Percentiles rank a stretch among this genome's conserved stretches.
Conservation (phyloP, 1,140 invertebrate genomes). For the Bombus superbus region DNA sequence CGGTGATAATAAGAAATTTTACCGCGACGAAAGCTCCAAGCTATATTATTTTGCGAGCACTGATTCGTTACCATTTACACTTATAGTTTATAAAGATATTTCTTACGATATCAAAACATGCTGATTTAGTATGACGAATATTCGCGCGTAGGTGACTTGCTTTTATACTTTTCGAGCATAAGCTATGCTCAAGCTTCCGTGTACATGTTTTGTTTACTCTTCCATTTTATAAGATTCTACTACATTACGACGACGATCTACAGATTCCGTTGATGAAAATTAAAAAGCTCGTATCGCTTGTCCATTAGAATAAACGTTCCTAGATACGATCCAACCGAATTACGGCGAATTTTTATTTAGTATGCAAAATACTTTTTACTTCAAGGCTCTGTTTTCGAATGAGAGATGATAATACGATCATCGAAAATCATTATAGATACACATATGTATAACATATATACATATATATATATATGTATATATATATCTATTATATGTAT, state of each 20-base stretch:
- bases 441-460: neutral
- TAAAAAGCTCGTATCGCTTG: neutral
- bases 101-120: neutral
- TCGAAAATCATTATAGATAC: neutral
- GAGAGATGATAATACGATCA: neutral
- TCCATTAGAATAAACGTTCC: slow-evolving; percentile 1
- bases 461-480: too few relatives aligned
- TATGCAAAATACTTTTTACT: slow-evolving; percentile 12
- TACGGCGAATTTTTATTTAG: neutral
- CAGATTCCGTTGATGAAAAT: neutral
- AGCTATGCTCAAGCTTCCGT: slow-evolving; percentile 14
- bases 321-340: neutral
- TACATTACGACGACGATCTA: slow-evolving; percentile 2
- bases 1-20: neutral
- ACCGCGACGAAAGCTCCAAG: neutral
- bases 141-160: neutral
- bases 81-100: neutral
- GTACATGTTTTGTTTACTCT: slow-evolving; percentile 25
- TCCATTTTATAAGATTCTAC: slow-evolving; percentile 38
- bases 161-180: neutral
- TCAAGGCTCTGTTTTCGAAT: neutral
- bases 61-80: neutral
- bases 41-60: neutral
- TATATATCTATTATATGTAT: too few relatives aligned
- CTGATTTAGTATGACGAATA: neutral